These are phyloP conservation scores for Peromyscus eremicus DNA, from an alignment of 2,797 vertebrate species.

Conservation along the genomic window DNA sequence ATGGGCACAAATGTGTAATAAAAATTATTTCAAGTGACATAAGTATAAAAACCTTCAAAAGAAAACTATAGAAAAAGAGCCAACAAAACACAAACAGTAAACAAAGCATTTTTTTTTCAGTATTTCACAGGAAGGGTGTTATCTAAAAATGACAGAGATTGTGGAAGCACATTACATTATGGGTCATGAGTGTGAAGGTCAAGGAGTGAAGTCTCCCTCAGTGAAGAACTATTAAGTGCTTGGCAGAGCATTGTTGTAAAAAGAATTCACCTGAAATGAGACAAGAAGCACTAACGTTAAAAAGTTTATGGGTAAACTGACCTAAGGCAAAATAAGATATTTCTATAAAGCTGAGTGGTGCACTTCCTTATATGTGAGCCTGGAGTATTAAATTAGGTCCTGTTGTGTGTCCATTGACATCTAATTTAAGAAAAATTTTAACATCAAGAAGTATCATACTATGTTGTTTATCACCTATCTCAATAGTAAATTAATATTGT, in stretches of 20 bases:
- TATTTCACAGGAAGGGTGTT: slow-evolving; percentile 11
- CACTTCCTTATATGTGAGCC: neutral
- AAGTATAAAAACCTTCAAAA: slow-evolving; percentile 3
- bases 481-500: slow-evolving; percentile 34
- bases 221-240: slow-evolving; percentile 42
- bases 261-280: slow-evolving; percentile 45
- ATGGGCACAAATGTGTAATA: neutral
- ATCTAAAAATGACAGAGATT: slow-evolving; percentile 45
- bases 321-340: slow-evolving; percentile 3
- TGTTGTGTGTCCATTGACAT: slow-evolving; percentile 1
- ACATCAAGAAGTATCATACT: neutral
- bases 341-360: neutral
- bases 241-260: slow-evolving; percentile 45
- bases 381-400: slow-evolving; percentile 58
- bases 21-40: slow-evolving; percentile 34
- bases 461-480: neutral
- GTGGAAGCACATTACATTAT: slow-evolving; percentile 9
- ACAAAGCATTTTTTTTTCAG: neutral
- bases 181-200: slow-evolving; percentile 36
- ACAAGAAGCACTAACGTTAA: slow-evolving; percentile 10
- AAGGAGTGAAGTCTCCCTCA: slow-evolving; percentile 33
- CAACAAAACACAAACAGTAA: slow-evolving; percentile 38
- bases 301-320: slow-evolving; percentile 36
- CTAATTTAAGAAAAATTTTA: slow-evolving; percentile 39
- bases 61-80: neutral